Evolutionary conservation across 2,888 invertebrate species (phyloP), one percentile per base, ranked within the genome.

Genomic region (Idaea aversata): DNA sequence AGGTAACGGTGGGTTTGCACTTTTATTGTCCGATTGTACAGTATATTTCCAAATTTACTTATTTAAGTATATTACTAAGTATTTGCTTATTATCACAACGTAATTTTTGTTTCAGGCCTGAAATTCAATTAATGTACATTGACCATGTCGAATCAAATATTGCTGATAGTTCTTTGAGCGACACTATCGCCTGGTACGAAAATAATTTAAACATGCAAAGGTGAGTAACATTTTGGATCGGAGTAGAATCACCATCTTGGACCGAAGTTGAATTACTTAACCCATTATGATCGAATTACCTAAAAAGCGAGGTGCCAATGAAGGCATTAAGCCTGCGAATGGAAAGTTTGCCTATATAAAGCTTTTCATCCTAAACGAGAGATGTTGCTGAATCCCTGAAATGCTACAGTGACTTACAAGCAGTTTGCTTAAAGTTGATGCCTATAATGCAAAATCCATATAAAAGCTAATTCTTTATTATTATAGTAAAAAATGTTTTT

Each of bases 81-180:
- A n/a, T n/a, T n/a, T n/a, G n/a, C n/a, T n/a, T n/a, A n/a, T n/a
- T n/a, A n/a, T 7, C 13, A 13, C 4, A 7, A 36, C 59, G 59
- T 25, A 35, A 59, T 62, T 67, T 57, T 67, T 66, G 65, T 86
- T 88, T 59, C 77, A 96, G 96, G 67, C 96, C 97, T 0, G 84
- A 93, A 3, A 93, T 93, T 7, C 94, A 96, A 71, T 88, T 99
- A 67, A 94, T 96, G 79, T 98, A 97, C 79, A 96, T 99, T 68
- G 99, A 99, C 85, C 99, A 99, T 82, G 96, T 98, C 60, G 99
- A 99, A 72, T 99, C 98, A 3, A 99, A 99, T 88, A 98, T 99
- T 93, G 97, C 97, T 0, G 98, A 99, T 79, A 93, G 96, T 38
- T 94, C 96, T 76, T 98, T 99, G 96, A 97, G 97, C 87, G 94